phyloP scores from a whole-genome alignment of 2,888 invertebrate species.

The Thera britannica region DNA sequence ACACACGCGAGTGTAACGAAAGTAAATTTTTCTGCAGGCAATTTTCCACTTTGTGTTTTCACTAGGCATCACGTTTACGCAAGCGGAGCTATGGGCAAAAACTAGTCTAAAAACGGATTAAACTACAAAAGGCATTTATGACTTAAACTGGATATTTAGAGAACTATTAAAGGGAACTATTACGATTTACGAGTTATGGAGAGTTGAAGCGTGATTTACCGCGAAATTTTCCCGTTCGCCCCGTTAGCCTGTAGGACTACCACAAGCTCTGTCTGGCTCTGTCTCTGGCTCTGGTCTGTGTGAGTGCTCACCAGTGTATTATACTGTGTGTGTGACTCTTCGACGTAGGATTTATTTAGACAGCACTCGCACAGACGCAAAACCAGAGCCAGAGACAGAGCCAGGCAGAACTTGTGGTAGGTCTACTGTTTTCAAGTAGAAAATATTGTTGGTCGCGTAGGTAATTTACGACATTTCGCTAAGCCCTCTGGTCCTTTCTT shows the following conservation, averaged over 20 bases:
- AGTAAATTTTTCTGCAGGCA: constrained; percentile 22
- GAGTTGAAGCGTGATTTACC: constrained; percentile 7
- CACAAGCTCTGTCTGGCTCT: too few relatives aligned
- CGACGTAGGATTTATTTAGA: too few relatives aligned
- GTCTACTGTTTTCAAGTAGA: constrained; percentile 31
- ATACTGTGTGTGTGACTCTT: too few relatives aligned
- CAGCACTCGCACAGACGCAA: too few relatives aligned
- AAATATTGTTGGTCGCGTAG: constrained; percentile 40
- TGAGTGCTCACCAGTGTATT: too few relatives aligned
- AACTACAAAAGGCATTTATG: constrained; percentile 2
- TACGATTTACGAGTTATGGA: constrained; percentile 5
- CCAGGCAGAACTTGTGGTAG: too few relatives aligned
- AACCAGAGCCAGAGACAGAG: too few relatives aligned
- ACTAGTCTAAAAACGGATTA: neutral
- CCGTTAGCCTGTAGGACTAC: neutral
- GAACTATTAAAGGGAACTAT: constrained; percentile 3
- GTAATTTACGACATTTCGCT: constrained; percentile 37
- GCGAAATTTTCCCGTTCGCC: constrained; percentile 12
- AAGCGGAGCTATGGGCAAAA: neutral
- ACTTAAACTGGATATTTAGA: neutral
- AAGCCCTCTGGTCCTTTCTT: constrained; percentile 33
- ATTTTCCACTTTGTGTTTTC: constrained; percentile 30
- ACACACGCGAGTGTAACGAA: constrained; percentile 32
- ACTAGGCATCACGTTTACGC: neutral
- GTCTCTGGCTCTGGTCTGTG: too few relatives aligned